Evolutionary conservation across 2,113 vertebrate species (phyloP).

Genomic region (human (Homo sapiens)): DNA sequence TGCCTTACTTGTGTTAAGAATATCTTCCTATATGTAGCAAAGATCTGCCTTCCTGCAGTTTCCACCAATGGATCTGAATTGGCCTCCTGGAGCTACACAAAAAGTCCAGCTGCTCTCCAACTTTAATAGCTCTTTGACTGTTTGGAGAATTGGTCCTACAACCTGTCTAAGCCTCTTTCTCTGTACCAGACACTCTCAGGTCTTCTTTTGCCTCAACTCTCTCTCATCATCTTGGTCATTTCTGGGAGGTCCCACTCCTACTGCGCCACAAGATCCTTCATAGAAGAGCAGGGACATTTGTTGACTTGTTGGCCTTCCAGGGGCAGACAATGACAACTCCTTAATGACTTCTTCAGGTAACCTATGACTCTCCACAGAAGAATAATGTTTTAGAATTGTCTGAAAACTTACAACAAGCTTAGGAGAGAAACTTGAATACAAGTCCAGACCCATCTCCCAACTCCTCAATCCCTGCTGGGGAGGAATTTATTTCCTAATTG

Average conservation of each 20-base stretch:
- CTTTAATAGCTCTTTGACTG: not conserved
- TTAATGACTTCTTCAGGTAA: not conserved
- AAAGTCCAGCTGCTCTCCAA: not conserved
- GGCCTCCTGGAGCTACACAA: not conserved
- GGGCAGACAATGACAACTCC: not conserved
- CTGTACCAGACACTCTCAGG: not conserved
- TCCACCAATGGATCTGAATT: not conserved
- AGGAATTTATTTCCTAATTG: not conserved
- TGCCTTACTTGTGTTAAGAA: not conserved
- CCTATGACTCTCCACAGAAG: not conserved
- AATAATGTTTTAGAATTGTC: not conserved
- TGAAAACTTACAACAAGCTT: not conserved
- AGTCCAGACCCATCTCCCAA: not conserved
- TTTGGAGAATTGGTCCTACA: not conserved
- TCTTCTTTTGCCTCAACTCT: not conserved
- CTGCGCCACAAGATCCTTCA: not conserved
- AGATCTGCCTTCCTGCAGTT: not conserved
- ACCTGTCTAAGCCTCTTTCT: not conserved
- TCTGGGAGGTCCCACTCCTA: not conserved
- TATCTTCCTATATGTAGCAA: not conserved
- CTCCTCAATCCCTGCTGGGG: not conserved
- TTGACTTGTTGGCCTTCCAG: not conserved
- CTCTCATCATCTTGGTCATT: not conserved
- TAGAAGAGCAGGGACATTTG: not conserved
- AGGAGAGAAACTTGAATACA: not conserved